These are phyloP conservation scores for Solenopsis fugax DNA, from an alignment of 1,140 invertebrate genomes.

Conservation along the genomic window DNA sequence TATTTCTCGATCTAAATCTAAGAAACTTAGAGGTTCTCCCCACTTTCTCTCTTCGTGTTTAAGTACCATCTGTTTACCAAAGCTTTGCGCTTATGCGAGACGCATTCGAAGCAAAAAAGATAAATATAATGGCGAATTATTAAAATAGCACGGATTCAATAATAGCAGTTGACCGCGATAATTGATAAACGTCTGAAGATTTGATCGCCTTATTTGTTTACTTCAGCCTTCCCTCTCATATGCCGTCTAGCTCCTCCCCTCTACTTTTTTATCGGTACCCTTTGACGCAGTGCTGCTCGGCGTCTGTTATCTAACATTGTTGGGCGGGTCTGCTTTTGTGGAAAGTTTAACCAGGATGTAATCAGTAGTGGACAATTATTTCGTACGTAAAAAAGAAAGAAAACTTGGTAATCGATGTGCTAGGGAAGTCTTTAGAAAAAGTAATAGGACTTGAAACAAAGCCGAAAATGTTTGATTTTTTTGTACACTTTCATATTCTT, in stretches of 20 bases:
- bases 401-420: too few relatives aligned
- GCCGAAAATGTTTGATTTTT: neutral
- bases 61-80: too few relatives aligned
- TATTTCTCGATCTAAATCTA: too few relatives aligned
- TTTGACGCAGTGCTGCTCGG: neutral
- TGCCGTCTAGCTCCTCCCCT: neutral
- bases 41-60: too few relatives aligned
- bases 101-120: neutral
- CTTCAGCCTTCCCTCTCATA: neutral
- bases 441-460: neutral
- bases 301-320: slow-evolving; percentile 4
- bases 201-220: slow-evolving; percentile 16
- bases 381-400: neutral
- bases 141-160: neutral
- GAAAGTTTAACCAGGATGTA: neutral
- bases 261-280: neutral
- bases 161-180: neutral
- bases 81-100: neutral
- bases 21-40: too few relatives aligned
- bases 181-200: neutral
- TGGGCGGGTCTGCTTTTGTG: slow-evolving; percentile 16
- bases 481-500: neutral
- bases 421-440: neutral
- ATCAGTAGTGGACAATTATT: neutral
- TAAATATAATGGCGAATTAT: neutral